These are phyloP conservation scores for Sinocyclocheilus anophthalmus DNA, from an alignment of 2,113 vertebrate species.

Conservation along the genomic window DNA sequence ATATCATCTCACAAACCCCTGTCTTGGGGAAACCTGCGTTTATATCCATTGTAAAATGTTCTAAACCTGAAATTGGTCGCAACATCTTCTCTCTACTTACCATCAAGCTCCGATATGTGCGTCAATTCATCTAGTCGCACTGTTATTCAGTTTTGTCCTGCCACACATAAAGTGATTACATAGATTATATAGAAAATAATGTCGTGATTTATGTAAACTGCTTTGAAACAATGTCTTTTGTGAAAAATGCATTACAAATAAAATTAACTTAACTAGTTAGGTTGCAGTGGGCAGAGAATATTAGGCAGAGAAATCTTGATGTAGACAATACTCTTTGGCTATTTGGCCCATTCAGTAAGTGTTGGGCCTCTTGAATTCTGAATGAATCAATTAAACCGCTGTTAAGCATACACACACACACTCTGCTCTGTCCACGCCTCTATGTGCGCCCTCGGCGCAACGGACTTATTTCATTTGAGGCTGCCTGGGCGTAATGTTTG, in stretches of 20 bases:
- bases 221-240: not conserved
- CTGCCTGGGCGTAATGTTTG: too few species aligned
- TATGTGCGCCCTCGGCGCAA: too few species aligned
- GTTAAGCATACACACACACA: slow-evolving; percentile 22
- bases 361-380: slow-evolving; percentile 35
- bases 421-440: not conserved
- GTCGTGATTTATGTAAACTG: not conserved
- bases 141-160: too few species aligned
- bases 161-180: too few species aligned
- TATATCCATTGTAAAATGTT: not conserved
- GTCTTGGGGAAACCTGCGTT: not conserved
- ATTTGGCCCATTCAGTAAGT: slow-evolving; percentile 17
- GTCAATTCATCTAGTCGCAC: too few species aligned
- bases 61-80: not conserved
- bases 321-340: not conserved
- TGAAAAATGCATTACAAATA: not conserved
- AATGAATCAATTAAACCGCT: slow-evolving; percentile 43
- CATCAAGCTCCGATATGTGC: too few species aligned
- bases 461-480: too few species aligned
- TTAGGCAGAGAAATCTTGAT: not conserved
- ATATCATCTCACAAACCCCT: not conserved
- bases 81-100: not conserved
- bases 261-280: not conserved
- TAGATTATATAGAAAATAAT: not conserved
- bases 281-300: not conserved